Percentiles rank a stretch among this genome's conserved stretches.
These are phyloP conservation scores for Cheilosia grossa DNA, from an alignment of 2,888 invertebrate genomes.

Conservation along the genomic window DNA sequence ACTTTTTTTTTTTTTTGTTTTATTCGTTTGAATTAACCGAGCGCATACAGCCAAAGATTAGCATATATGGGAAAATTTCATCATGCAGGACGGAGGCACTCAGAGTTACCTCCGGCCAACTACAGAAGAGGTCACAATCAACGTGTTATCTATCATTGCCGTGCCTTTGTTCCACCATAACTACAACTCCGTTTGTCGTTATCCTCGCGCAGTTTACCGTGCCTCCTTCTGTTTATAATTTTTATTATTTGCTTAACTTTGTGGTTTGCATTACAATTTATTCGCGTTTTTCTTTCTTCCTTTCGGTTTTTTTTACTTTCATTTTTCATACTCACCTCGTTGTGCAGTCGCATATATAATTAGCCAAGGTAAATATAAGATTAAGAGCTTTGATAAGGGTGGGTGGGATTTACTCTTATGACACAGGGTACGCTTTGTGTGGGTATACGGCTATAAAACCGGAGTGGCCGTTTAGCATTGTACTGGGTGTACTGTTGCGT, in stretches of 20 bases:
- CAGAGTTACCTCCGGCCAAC: constrained; percentile 23
- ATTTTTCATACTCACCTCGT: constrained; percentile 57
- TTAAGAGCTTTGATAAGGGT: constrained; percentile 62
- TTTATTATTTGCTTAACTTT: constrained; percentile 73
- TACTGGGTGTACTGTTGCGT: constrained; percentile 34
- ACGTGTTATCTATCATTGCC: constrained; percentile 74
- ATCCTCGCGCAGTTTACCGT: constrained; percentile 3
- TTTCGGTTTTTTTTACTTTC: neutral
- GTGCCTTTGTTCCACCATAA: constrained; percentile 52
- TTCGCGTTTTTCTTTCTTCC: constrained; percentile 32
- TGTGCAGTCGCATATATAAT: constrained; percentile 74
- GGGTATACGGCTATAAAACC: constrained; percentile 22
- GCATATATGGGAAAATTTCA: constrained; percentile 41
- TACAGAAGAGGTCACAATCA: constrained; percentile 43
- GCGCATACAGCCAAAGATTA: constrained; percentile 24
- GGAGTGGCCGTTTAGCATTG: constrained; percentile 34
- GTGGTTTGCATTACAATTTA: constrained; percentile 74
- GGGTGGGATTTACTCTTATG: constrained; percentile 38
- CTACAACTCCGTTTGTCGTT: neutral
- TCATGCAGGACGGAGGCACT: constrained; percentile 37
- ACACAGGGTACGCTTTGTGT: constrained; percentile 43
- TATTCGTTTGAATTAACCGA: constrained; percentile 67
- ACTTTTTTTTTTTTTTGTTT: constrained; percentile 45
- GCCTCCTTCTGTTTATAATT: constrained; percentile 37
- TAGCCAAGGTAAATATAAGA: constrained; percentile 73